phyloP scores from a whole-genome alignment of 2,888 invertebrate species.

The Pyrrhia umbra region DNA sequence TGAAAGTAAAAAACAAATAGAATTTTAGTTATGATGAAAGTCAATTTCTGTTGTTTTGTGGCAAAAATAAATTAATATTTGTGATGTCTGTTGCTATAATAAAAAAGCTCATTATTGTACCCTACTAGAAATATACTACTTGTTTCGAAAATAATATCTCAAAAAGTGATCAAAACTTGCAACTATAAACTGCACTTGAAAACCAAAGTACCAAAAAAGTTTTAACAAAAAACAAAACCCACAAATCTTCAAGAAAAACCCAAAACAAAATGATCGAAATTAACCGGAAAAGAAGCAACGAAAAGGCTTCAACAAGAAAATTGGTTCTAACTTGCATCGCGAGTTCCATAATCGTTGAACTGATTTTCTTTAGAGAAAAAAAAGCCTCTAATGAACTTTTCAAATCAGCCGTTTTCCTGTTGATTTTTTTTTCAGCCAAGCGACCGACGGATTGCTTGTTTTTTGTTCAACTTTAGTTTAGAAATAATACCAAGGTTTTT shows the following conservation, averaged over 20 bases:
- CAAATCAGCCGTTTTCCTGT: constrained; percentile 67
- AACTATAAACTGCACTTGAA: too few relatives aligned
- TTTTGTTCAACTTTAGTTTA: constrained; percentile 5
- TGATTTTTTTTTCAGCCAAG: constrained; percentile 55
- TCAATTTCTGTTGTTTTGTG: too few relatives aligned
- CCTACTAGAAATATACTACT: too few relatives aligned
- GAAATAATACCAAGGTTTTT: neutral
- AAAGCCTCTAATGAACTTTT: constrained; percentile 67
- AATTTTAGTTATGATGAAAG: too few relatives aligned
- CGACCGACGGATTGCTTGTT: constrained; percentile 27
- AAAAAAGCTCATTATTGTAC: too few relatives aligned
- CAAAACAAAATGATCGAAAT: neutral
- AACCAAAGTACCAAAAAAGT: too few relatives aligned
- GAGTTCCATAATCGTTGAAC: constrained; percentile 60
- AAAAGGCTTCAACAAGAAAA: constrained; percentile 58
- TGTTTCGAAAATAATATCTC: too few relatives aligned
- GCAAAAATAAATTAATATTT: too few relatives aligned
- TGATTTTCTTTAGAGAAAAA: constrained; percentile 49
- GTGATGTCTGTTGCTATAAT: too few relatives aligned
- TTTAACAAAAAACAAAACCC: neutral
- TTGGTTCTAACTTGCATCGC: constrained; percentile 55
- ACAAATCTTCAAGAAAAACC: constrained; percentile 10
- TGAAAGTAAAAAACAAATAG: too few relatives aligned
- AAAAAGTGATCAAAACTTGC: neutral
- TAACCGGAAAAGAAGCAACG: constrained; percentile 44